A percentile compares a stretch with the other conserved stretches of the same genome.
These are phyloP conservation scores for Amphipyra berbera DNA, from an alignment of 2,888 invertebrate genomes.

Conservation along the genomic window DNA sequence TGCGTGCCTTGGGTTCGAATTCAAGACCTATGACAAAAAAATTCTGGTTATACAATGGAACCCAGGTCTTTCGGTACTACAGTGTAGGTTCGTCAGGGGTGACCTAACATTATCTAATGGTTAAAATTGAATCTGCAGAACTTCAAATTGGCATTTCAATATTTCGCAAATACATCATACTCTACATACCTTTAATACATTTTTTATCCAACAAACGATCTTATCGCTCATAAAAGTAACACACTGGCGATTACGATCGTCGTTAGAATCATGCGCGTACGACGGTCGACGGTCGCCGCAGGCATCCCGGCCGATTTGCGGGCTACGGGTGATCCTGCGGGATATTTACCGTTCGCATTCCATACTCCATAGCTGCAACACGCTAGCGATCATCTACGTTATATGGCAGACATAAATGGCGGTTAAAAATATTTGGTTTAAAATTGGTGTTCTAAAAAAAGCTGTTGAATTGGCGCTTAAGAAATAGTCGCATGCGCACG, in stretches of 20 bases:
- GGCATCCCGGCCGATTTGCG: slow-evolving; percentile 54
- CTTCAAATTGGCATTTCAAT: too few relatives aligned
- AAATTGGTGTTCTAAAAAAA: neutral
- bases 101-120: too few relatives aligned
- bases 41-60: too few relatives aligned
- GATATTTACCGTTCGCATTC: slow-evolving; percentile 67
- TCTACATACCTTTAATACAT: too few relatives aligned
- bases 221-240: slow-evolving; percentile 61
- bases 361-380: slow-evolving; percentile 35
- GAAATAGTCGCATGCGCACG: slow-evolving; percentile 16
- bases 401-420: slow-evolving; percentile 41
- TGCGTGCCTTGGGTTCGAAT: too few relatives aligned
- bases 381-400: slow-evolving; percentile 19
- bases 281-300: slow-evolving; percentile 44
- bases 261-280: slow-evolving; percentile 60
- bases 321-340: slow-evolving; percentile 57
- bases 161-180: too few relatives aligned
- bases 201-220: slow-evolving; percentile 39
- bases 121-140: too few relatives aligned
- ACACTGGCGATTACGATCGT: slow-evolving; percentile 63
- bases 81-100: too few relatives aligned
- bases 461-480: neutral
- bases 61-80: too few relatives aligned
- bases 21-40: too few relatives aligned
- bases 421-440: slow-evolving; percentile 45